Evolutionary conservation across 2,797 vertebrate species (phyloP), one percentile per base, ranked within the genome.

Genomic region (Nyctibius grandis): DNA sequence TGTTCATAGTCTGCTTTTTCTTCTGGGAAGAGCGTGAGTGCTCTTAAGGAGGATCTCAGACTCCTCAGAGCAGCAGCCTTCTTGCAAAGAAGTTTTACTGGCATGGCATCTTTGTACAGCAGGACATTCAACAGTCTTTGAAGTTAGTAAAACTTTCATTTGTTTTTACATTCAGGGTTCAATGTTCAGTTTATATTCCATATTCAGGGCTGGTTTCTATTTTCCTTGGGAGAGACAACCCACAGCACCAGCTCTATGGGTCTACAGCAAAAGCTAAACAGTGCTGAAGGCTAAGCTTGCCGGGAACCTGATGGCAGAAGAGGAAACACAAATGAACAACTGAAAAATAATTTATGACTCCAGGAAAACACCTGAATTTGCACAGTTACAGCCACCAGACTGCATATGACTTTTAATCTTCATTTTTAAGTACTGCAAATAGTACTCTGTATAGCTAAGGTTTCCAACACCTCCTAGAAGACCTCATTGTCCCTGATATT

Each of bases 291-390:
- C 53, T 95, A 80, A 95, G 60, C 85, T 95, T 97, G 92, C 82
- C 25, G 18, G 93, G 88, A 96, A 94, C 51, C 56, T 92, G 74
- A 86, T 47, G 83, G 85, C 72, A 97, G 91, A 92, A 97, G 83
- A 96, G 82, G 65, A 94, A 96, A 96, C 91, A 89, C 67, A 94
- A 97, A 97, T 83, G 72, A 96, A 93, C 63, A 94, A 96, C 92
- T 84, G 96, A 97, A 98, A 97, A 96, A 96, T 95, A 96, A 96
- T 96, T 95, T 33, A 96, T 73, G 63, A 63, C 89, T 97, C 80
- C 82, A 95, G 93, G 88, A 95, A 97, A 97, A 95, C 75, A 93
- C 48, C 91, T 72, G 88, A 91, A 94, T 97, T 97, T 97, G 53
- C 38, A 65, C 40, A 80, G 48, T 89, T 92, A 88, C 25, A 95